Base-by-base conservation (phyloP, 2,888 invertebrate genomes). In the Tenodera sinensis region DNA sequence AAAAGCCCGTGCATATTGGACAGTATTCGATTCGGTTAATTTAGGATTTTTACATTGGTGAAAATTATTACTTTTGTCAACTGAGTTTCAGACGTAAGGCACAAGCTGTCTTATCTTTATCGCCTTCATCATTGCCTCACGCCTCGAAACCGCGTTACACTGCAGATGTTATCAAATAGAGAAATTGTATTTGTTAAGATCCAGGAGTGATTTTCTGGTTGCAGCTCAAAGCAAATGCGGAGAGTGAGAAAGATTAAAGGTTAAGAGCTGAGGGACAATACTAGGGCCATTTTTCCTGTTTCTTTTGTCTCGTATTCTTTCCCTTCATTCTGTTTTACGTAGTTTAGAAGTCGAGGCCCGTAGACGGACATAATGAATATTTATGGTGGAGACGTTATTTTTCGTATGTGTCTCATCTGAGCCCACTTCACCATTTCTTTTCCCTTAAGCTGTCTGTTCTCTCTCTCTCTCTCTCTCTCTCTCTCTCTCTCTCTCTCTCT, bases 301-400 rank as follows among this genome's bases (percentile, higher is more conserved):
- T 15, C 54, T 71, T 25, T 25, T 71, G 54, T 71, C 54, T 25
- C 54, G 25, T 71, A 28, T 81, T 86, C 82, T 83, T 82, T 82
- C 87, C 82, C 54, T 82, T 87, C 87, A n/a, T 87, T 83, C 34
- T 87, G 34, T 87, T 87, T 87, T 87, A 87, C 83, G 87, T 83
- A 87, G 87, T 87, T 87, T 87, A 87, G 82, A 87, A 87, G 87
- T 87, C 87, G 82, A 83, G 83, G 81, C 82, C 87, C 87, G 87
- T 87, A 83, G 81, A 81, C 82, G 82, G 88, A 84, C 88, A 27
- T 88, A 88, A 88, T 88, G 88, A 88, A 88, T 88, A 88, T 88
- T 88, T 88, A 88, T 84, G 88, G 88, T 34, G 34, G 20, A 71
- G 84, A 85, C 85, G 88, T 88, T 85, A 85, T 85, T 85, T 87